phyloP scores from a whole-genome alignment of 2,797 vertebrate species.

The Poeciliopsis turneri region DNA sequence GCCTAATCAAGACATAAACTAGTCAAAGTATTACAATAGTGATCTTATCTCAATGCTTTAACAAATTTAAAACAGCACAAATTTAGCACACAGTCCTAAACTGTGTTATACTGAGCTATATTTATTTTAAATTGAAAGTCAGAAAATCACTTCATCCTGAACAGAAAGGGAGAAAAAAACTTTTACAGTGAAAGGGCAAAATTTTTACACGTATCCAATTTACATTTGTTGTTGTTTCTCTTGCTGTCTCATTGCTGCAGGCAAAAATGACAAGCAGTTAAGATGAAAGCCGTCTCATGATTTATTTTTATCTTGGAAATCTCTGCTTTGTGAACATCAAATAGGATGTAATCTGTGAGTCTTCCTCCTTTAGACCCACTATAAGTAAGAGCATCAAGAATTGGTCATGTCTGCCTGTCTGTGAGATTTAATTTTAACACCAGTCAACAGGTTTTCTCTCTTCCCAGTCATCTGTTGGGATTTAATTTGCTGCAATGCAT shows the following conservation, averaged over 20 bases:
- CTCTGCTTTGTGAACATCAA: slow-evolving; percentile 45
- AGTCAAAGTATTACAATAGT: neutral
- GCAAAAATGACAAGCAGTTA: slow-evolving; percentile 18
- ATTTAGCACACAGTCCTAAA: neutral
- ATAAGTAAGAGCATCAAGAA: slow-evolving; percentile 26
- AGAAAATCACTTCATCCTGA: neutral
- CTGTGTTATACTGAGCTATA: neutral
- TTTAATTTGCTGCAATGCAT: neutral
- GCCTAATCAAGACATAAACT: neutral
- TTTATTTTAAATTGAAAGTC: neutral
- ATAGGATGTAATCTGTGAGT: slow-evolving; percentile 46
- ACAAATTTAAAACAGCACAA: neutral
- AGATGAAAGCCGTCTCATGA: neutral
- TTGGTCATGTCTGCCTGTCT: slow-evolving; percentile 55
- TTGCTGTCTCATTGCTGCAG: neutral
- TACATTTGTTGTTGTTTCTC: slow-evolving; percentile 19
- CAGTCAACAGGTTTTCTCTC: slow-evolving; percentile 56
- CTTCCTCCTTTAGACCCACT: slow-evolving; percentile 8
- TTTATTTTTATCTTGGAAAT: slow-evolving; percentile 28
- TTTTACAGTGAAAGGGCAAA: neutral
- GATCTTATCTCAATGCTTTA: neutral
- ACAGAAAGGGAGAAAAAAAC: neutral
- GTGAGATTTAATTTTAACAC: slow-evolving; percentile 55
- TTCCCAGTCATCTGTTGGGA: slow-evolving; percentile 13
- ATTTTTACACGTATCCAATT: neutral